phyloP scores from a whole-genome alignment of 2,113 vertebrate genomes.

The Entosphenus tridentatus region DNA sequence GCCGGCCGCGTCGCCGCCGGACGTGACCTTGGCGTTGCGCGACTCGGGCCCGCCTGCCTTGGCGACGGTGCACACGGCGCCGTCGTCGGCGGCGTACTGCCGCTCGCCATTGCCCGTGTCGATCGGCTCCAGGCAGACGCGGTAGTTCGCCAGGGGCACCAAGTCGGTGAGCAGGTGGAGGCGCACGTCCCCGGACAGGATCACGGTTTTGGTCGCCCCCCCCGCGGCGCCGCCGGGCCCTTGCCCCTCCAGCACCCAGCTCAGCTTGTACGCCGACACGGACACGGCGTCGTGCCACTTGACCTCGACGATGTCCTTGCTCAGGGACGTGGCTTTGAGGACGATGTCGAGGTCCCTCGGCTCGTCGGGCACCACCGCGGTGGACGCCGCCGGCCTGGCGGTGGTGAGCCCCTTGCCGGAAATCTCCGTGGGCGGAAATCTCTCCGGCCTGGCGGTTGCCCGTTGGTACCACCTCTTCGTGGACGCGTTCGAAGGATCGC shows the following conservation, averaged over 20 bases:
- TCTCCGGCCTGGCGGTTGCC: conserved; percentile 41
- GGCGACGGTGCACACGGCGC: conserved; percentile 40
- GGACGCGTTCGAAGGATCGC: conserved; percentile 17
- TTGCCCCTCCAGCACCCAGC: conserved; percentile 53
- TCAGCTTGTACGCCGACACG: conserved; percentile 59
- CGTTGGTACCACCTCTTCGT: conserved; percentile 13
- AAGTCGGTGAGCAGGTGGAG: conserved; percentile 56
- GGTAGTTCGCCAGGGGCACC: conserved; percentile 54
- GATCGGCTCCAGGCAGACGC: conserved; percentile 65
- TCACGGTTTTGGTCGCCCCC: conserved; percentile 55
- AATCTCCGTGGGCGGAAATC: conserved; percentile 19
- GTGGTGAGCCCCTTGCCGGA: no score
- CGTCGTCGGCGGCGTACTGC: conserved; percentile 28
- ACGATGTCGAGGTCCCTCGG: conserved; percentile 37
- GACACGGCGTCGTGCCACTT: conserved; percentile 52
- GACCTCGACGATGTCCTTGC: conserved; percentile 32
- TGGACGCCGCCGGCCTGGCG: conserved; percentile 22
- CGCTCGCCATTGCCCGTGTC: conserved; percentile 43
- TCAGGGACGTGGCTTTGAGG: conserved; percentile 48
- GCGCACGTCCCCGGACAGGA: conserved; percentile 52
- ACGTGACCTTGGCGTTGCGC: conserved; percentile 29
- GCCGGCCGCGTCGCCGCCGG: conserved; percentile 12
- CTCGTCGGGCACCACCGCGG: conserved; percentile 44
- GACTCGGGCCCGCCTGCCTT: conserved; percentile 26
- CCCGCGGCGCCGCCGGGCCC: conserved; percentile 10